Conservation (phyloP, 53 echinoderm and acorn worm genomes). For the Antedon mediterranea region DNA sequence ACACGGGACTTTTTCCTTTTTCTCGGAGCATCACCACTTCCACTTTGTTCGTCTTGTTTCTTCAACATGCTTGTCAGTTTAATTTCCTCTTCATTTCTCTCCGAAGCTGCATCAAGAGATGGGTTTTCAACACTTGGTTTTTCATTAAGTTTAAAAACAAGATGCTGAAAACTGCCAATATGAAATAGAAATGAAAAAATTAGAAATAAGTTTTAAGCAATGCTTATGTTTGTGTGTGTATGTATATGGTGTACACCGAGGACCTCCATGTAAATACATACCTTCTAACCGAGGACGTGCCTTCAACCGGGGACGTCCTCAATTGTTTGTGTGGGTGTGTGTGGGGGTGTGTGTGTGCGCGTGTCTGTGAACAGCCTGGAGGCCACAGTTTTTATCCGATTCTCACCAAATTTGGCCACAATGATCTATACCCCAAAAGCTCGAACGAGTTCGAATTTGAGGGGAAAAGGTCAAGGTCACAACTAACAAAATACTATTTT, state of each 20-base stretch:
- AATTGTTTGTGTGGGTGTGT: too few species aligned
- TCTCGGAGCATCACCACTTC: slow-evolving; percentile 2
- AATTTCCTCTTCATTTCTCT: slow-evolving; percentile 12
- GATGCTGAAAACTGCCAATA: slow-evolving; percentile 34
- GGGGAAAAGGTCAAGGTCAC: too few species aligned
- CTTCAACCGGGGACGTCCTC: slow-evolving; percentile 1
- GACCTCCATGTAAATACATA: slow-evolving; percentile 2
- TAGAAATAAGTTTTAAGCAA: too few species aligned
- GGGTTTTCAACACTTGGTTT: slow-evolving; percentile 29
- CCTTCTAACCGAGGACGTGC: not conserved
- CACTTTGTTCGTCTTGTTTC: slow-evolving; percentile 15
- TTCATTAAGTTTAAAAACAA: slow-evolving; percentile 35
- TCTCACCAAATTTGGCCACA: too few species aligned
- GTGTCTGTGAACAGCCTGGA: too few species aligned
- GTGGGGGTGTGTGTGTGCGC: too few species aligned
- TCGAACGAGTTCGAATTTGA: too few species aligned
- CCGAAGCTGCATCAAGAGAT: slow-evolving; percentile 8
- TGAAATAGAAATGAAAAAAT: not conserved
- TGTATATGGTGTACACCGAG: slow-evolving; percentile 11
- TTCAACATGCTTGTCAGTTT: not conserved
- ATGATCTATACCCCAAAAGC: too few species aligned
- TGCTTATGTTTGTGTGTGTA: slow-evolving; percentile 1
- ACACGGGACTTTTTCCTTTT: slow-evolving; percentile 21
- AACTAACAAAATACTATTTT: too few species aligned
- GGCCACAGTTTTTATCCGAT: too few species aligned